Evolutionary conservation across 2,113 vertebrate genomes (phyloP).

Genomic region (Oryzias melastigma): DNA sequence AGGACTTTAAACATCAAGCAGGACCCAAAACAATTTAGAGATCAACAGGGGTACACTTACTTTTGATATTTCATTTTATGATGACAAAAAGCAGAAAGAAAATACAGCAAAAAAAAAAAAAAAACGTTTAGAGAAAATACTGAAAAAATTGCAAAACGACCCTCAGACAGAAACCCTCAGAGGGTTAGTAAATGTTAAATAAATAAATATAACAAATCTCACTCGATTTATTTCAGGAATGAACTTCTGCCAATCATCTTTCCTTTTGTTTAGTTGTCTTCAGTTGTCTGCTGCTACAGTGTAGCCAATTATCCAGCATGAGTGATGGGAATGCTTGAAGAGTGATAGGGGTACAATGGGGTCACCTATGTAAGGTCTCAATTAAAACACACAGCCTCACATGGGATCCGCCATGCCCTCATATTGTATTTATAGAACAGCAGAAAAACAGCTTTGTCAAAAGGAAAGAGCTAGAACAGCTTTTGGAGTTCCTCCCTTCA

Average conservation of each 20-base stretch:
- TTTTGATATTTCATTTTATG: too few species aligned
- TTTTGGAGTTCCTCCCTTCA: too few species aligned
- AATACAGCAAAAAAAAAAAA: too few species aligned
- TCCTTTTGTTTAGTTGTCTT: slow-evolving; percentile 12
- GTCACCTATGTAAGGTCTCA: slow-evolving; percentile 65
- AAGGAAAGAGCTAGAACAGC: slow-evolving; percentile 34
- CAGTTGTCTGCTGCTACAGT: slow-evolving; percentile 26
- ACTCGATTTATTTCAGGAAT: too few species aligned
- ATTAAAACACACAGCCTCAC: slow-evolving; percentile 65
- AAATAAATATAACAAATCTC: too few species aligned
- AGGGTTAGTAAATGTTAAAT: too few species aligned
- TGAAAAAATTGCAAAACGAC: too few species aligned
- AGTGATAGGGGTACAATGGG: slow-evolving; percentile 35
- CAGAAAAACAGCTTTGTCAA: slow-evolving; percentile 46
- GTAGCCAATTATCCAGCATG: slow-evolving; percentile 67
- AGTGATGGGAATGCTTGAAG: slow-evolving; percentile 53
- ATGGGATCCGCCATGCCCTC: slow-evolving; percentile 59
- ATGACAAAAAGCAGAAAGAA: too few species aligned
- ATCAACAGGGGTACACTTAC: slow-evolving; percentile 20
- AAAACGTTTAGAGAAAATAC: too few species aligned
- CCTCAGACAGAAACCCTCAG: too few species aligned
- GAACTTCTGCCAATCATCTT: slow-evolving; percentile 16
- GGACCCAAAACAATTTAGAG: slow-evolving; percentile 18
- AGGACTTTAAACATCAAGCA: slow-evolving; percentile 56
- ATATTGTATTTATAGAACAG: slow-evolving; percentile 69